These are phyloP conservation scores for Sicus ferrugineus DNA, from an alignment of 2,888 invertebrate species.

Conservation along the genomic window DNA sequence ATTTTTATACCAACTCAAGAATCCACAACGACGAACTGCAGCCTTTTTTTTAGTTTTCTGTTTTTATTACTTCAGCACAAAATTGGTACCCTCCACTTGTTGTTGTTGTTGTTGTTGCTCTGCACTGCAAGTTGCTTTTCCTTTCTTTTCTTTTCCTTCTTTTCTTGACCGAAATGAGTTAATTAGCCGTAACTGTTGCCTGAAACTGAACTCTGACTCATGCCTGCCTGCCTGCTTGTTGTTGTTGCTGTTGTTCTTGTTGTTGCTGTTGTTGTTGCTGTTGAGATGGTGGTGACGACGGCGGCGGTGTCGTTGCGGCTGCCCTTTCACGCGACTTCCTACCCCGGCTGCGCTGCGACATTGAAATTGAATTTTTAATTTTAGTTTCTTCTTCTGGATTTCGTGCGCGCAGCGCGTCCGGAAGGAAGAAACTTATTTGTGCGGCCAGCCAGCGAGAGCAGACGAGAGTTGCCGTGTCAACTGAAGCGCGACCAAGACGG, in stretches of 20 bases:
- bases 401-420: slow-evolving; percentile 30
- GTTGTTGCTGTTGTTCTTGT: background rate
- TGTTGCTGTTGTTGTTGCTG: background rate
- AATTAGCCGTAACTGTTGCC: background rate
- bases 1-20: too few relatives aligned
- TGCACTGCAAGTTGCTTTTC: too few relatives aligned
- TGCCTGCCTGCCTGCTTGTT: background rate
- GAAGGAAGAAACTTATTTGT: slow-evolving; percentile 25
- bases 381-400: too few relatives aligned
- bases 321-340: background rate
- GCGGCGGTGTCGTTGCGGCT: too few relatives aligned
- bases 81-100: too few relatives aligned
- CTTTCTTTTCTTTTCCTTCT: too few relatives aligned
- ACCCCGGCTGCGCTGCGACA: background rate
- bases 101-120: too few relatives aligned
- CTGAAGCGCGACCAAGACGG: too few relatives aligned
- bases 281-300: background rate
- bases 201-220: background rate
- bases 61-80: too few relatives aligned
- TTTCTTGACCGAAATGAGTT: background rate
- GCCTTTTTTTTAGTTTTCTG: too few relatives aligned
- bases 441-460: background rate
- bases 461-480: background rate
- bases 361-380: slow-evolving; percentile 34
- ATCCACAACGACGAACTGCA: too few relatives aligned